Base-by-base conservation (phyloP, 1,140 invertebrate genomes). In the Drosophila orena region DNA sequence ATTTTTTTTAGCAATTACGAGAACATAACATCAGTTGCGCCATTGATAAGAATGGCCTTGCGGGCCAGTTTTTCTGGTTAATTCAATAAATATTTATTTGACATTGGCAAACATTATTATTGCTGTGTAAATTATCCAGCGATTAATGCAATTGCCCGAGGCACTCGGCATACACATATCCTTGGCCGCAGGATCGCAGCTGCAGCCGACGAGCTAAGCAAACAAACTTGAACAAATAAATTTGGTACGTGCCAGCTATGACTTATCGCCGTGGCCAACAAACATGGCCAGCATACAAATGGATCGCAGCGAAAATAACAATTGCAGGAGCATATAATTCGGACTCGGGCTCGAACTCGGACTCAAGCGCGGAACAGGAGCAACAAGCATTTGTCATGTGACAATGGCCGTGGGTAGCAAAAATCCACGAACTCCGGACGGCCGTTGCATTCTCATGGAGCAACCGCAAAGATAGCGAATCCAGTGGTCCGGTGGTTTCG, bases 301-400 rank as follows among this genome's bases (percentile, higher is more conserved):
- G 81, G 52, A n/a, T 42, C 57, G 66, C 47, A 83, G 40, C 49
- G 60, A 57, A 61, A 64, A 69, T 62, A 83, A 62, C 64, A 77
- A 70, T 49, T 71, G 58, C 43, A 20, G 30, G 30, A 30, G 30
- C 30, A 59, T 27, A 53, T 47, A 20, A 62, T 35, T 42, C 37
- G 30, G 37, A 40, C 37, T 42, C 30, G 30, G 49, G 46, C 44
- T 24, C 24, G 17, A 1, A 17, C 17, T 17, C 17, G 17, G 17
- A 17, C 17, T 49, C 37, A 22, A 35, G 35, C 44, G 4, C 24
- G 42, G 10, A 4, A 34, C 22, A 65, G 72, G 37, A 64, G 71
- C 83, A 78, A 88, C 70, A 88, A 81, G 68, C 83, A 83, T 86
- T 89, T 88, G 79, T 89, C 83, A 88, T 86, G 49, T 62, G 60